A percentile compares a stretch with the other conserved stretches of the same genome.
phyloP scores from a whole-genome alignment of 2,797 vertebrate species.

The Chelmon rostratus region DNA sequence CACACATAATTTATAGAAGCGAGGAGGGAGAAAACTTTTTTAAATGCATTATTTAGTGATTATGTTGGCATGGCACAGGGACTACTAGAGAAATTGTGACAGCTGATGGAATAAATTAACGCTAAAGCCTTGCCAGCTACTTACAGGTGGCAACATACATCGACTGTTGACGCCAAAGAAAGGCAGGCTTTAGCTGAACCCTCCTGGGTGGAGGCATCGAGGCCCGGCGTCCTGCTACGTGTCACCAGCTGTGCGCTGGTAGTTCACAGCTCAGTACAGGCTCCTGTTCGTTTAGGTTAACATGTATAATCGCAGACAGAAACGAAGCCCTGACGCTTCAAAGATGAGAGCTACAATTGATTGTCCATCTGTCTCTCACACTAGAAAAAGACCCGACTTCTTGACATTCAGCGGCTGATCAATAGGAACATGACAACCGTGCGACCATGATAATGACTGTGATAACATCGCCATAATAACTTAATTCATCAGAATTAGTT shows the following conservation, averaged over 20 bases:
- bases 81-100: not conserved
- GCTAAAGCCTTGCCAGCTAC: not conserved
- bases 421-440: not conserved
- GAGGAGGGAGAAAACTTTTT: not conserved
- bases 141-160: not conserved
- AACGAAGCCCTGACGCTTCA: not conserved
- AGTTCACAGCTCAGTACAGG: not conserved
- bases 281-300: too few relatives aligned
- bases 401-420: not conserved
- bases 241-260: not conserved
- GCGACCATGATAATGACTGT: not conserved
- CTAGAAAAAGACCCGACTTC: not conserved
- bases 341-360: not conserved
- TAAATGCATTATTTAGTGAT: slow-evolving; percentile 16
- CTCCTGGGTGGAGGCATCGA: not conserved
- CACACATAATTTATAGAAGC: not conserved
- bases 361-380: not conserved
- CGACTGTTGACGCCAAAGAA: not conserved
- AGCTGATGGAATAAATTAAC: not conserved
- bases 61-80: not conserved
- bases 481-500: not conserved
- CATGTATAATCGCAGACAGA: not conserved
- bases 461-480: not conserved
- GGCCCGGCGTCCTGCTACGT: not conserved
- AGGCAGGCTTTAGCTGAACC: not conserved